Base-by-base conservation (phyloP, 2,888 invertebrate genomes). In the Hipparchia sbordonii region DNA sequence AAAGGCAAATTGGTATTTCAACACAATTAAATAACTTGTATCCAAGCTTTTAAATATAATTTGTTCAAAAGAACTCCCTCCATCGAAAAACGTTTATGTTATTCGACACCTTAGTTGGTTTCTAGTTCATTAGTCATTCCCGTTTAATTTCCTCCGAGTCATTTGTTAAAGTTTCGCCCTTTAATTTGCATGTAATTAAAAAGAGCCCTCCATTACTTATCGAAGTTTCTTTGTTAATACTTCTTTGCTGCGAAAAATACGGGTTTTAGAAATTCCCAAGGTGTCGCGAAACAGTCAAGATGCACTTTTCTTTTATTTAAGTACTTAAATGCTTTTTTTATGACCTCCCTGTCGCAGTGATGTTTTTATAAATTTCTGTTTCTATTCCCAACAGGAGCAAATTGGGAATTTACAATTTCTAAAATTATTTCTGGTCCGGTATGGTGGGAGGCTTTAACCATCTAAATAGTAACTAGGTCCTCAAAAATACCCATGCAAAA, bases 101-200 rank as follows among this genome's bases (percentile, higher is more conserved):
- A 77, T 74, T 67, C 72, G 78, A 76, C 76, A 73, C 77, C 75
- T 74, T 71, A 76, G 72, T 75, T 77, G 70, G 67, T 77, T 79
- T 77, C 74, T 71, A 73, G 74, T 78, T 80, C 76, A 79, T 81
- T 80, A 77, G 75, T 77, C 67, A 76, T 77, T 75, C 75, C 63
- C 65, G 57, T 77, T 79, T 77, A 80, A 78, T 80, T 81, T 77
- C 75, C 70, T 70, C 71, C 62, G 74, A 72, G 78, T 79, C 78
- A 77, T 84, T 82, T 79, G 79, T 81, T 78, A 80, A 77, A 77
- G 69, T 77, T 73, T 74, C 77, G 73, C 79, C 79, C 46, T 82
- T 79, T 85, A 85, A 86, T 88, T 88, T 85, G 81, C 84, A 85
- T 85, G 80, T 82, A 85, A 87, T 88, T 85, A 82, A 75, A 79